Evolutionary conservation across 2,113 vertebrate species (phyloP), one percentile per base, ranked within the genome.

Genomic region (Octodon degus): DNA sequence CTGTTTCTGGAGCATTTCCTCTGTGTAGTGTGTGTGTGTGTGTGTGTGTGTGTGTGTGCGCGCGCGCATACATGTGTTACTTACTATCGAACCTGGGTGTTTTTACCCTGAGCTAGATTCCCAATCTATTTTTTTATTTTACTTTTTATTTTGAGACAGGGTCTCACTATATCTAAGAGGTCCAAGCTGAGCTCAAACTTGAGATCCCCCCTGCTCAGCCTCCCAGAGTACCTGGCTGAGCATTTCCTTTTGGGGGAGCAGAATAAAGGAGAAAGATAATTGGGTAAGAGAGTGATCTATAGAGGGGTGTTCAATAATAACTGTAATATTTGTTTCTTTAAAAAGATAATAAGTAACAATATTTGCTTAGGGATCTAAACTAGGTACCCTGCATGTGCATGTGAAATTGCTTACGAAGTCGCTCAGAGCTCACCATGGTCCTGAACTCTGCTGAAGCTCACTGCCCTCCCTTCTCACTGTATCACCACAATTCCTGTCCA

Each of bases 301-400:
- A 50, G 30, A 79, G 37, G 32, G 62, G 2, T 47, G 53, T 83
- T 86, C 72, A 8, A 16, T 11, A 79, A 11, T n/a, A 58, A 62
- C 81, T 87, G 63, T 81, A 62, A 87, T 40, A 32, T 65, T 94
- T 55, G 25, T 72, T 83, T 92, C 68, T 62, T 88, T 89, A n/a
- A 68, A 89, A 87, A 85, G 32, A 30, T 40, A 68, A 16, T 86
- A 90, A 43, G 62, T 90, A 60, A 65, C 32, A 77, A 40, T 77
- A 68, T 76, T 8, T 50, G 37, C 43, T 20, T 12, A 53, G 79
- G 93, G 77, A 16, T 37, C 2, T 55, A 67, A n/a, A 17, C 14
- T 25, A 62, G 20, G 34, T 22, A 11, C 25, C 53, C 58, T 20
- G 9, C 9, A 11, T 40, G 34, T 17, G 0, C 1, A 3, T 32